phyloP scores from a whole-genome alignment of 2,888 invertebrate genomes.

The Alloplasta piceator region DNA sequence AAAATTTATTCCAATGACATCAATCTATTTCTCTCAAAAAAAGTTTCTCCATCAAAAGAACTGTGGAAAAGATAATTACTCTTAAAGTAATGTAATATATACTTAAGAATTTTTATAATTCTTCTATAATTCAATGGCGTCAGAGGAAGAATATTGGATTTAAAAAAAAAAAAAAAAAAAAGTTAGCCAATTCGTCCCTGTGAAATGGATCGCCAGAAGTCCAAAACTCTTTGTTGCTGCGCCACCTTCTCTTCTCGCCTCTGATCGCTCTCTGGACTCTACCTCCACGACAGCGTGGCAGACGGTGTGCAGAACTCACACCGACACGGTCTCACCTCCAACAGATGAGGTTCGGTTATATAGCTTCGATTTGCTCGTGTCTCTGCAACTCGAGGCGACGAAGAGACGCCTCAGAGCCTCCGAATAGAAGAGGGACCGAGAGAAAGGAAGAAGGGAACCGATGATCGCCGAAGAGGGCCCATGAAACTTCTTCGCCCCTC shows the following conservation, averaged over 20 bases:
- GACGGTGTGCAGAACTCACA: too few species aligned
- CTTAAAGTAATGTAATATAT: too few species aligned
- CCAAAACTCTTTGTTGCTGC: conserved; percentile 81
- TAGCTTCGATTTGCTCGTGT: conserved; percentile 79
- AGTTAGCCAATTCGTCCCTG: conserved; percentile 73
- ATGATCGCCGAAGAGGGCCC: conserved; percentile 65
- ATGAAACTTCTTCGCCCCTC: conserved; percentile 67
- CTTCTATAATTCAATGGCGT: conserved; percentile 4
- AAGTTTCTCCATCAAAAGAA: too few species aligned
- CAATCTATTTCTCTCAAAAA: too few species aligned
- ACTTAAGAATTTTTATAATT: too few species aligned
- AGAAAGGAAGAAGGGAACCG: conserved; percentile 47
- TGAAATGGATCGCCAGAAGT: conserved; percentile 76
- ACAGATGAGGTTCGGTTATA: conserved; percentile 69
- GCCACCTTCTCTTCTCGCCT: conserved; percentile 82
- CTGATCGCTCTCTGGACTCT: conserved; percentile 72
- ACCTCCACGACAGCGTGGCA: conserved; percentile 67
- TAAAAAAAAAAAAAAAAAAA: conserved; percentile 23
- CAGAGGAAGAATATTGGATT: conserved; percentile 27
- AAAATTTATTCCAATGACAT: too few species aligned
- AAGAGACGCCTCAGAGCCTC: conserved; percentile 33
- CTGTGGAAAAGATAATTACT: too few species aligned
- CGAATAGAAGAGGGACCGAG: conserved; percentile 25
- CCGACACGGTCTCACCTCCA: conserved; percentile 18
- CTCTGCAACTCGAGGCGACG: conserved; percentile 63